Evolutionary conservation across 2,797 vertebrate genomes (phyloP), one percentile per base, ranked within the genome.

Genomic region (Tarsius wallacei): DNA sequence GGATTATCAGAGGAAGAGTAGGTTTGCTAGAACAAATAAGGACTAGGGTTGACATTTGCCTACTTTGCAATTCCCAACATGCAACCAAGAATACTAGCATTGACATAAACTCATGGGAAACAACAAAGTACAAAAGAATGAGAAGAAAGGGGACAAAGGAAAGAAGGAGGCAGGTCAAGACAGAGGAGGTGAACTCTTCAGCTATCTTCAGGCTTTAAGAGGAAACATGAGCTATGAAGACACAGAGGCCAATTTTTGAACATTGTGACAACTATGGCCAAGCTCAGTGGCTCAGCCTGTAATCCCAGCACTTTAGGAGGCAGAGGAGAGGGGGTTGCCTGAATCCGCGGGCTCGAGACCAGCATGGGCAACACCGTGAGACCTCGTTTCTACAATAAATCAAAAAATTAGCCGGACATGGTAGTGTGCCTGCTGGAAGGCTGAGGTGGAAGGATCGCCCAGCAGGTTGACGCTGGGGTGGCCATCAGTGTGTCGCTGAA

Each of bases 161-260:
- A 12, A 71, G 36, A 21, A 89, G 1, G 61, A 80, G 64, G 70
- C 94, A 64, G 53, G 55, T 51, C 53, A 91, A 63, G 47, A 84
- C 1, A 51, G n/a, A 64, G 47, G 7, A 93, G 21, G 47, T n/a
- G 31, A 73, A 59, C 49, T 93, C 93, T 78, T 49, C 55, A 64
- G 26, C 93, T 93, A 66, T 93, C 28, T 66, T 81, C 33, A 91
- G 64, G 49, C 22, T 73, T 84, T 28, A 57, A 93, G 68, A 92
- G 81, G 66, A 81, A 85, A 77, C 15, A 82, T 0, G 53, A 84
- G 31, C n/a, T 51, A n/a, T 81, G 89, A 95, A 14, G 36, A 51
- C 33, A 87, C 2, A 81, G n/a, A 94, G 24, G 55, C 28, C 59
- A 95, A 9, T 64, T 80, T 63, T 83, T 94, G 47, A 86, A 53